Evolutionary conservation across 1,140 invertebrate genomes (phyloP), one percentile per base, ranked within the genome.

Genomic region (Aricia agestis): DNA sequence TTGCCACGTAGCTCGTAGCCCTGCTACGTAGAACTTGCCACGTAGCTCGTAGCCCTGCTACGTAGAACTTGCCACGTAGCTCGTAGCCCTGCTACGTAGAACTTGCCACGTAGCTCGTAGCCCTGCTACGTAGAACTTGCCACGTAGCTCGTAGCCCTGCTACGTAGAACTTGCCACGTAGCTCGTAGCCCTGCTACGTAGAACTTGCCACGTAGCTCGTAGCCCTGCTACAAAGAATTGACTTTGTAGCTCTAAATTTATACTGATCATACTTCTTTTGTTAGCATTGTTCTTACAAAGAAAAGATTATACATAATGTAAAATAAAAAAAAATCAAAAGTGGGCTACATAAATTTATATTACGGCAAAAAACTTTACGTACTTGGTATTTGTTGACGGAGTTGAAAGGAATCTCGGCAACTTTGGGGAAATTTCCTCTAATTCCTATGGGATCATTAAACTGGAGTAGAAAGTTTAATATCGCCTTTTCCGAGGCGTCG

Each of bases 281-380:
- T 15, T 52, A 52, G 45, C 45, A 4, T 36, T 36, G 5, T 7
- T 4, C 0, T 36, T 52, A 52, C 45, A 13, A 52, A 13, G 45
- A 9, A 52, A 52, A 11, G 4, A 4, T 13, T 15, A 52, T 52
- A 15, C 2, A 36, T 52, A 52, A 13, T 52, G 0, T 13, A 52
- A 52, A 52, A 11, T 13, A 3, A 52, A 15, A 52, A 15, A 52
- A 52, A 52, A 15, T 52, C 11, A 52, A 52, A 52, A 52, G 11
- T 52, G 11, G 45, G 7, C 11, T 52, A 52, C 45, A 52, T 52
- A 52, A 52, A 52, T 52, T 9, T 15, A 52, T 52, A 52, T 1
- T 15, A 52, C 11, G 10, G 10, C 67, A 31, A 68, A 59, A 85
- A 95, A 96, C 85, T 96, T 96, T 74, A 95, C 66, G 96, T 92